Conservation (phyloP, 2,888 invertebrate species). For the Ophraella communa region DNA sequence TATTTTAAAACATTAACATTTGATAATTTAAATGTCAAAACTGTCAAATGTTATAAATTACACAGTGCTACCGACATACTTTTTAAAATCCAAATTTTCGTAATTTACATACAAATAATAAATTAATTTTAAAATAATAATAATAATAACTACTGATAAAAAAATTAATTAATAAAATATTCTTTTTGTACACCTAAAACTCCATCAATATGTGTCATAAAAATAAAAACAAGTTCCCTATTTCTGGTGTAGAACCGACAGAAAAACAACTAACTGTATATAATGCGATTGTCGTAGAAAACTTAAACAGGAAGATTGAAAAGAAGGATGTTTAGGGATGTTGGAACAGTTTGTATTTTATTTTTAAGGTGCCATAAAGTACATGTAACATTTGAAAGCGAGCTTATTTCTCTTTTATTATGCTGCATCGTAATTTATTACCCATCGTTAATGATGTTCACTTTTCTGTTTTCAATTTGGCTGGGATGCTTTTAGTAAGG, state of each 20-base stretch:
- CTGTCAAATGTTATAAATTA: too few relatives aligned
- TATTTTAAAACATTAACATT: too few relatives aligned
- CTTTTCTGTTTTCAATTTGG: slow-evolving; percentile 2
- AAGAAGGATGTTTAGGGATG: slow-evolving; percentile 14
- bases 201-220: not conserved
- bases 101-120: too few relatives aligned
- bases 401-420: not conserved
- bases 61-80: too few relatives aligned
- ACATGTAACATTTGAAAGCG: not conserved
- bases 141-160: too few relatives aligned
- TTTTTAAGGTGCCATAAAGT: slow-evolving; percentile 21
- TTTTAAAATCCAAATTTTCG: too few relatives aligned
- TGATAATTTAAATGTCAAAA: too few relatives aligned
- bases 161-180: too few relatives aligned
- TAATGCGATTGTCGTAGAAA: not conserved
- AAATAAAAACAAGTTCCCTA: not conserved
- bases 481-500: not conserved
- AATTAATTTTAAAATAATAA: too few relatives aligned
- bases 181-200: not conserved
- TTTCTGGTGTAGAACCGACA: not conserved
- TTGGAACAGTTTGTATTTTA: slow-evolving; percentile 16
- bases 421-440: slow-evolving; percentile 7
- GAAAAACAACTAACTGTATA: not conserved
- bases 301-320: slow-evolving; percentile 14
- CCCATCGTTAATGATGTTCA: slow-evolving; percentile 6